Base-by-base conservation (phyloP, 2,113 vertebrate genomes). In the Canis aureus region DNA sequence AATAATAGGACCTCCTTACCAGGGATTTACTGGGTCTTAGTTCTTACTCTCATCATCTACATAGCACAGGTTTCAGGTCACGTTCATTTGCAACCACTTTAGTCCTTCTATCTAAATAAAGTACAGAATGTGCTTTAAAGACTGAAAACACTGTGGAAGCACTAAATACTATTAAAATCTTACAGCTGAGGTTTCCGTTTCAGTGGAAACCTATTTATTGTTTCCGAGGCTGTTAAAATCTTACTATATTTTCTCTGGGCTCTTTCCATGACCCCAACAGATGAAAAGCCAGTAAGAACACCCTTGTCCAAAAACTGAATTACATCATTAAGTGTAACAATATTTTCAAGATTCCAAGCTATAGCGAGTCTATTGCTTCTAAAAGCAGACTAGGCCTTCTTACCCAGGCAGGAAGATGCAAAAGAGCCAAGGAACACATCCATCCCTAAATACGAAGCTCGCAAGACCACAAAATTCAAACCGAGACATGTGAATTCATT, bases 221-320 rank as follows among this genome's bases (percentile, higher is more conserved):
- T 98, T 91, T 96, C 90, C 85, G 86, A 80, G 84, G 87, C 86
- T 97, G 85, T 96, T 94, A 96, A 96, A 92, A 90, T 90, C 94
- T 92, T 97, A 94, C 55, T 49, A 55, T 80, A 49, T 98, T 96
- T 97, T 94, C 84, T 79, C 57, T 67, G 81, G 78, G 62, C 66
- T 86, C 84, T 79, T 79, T 84, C 60, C 92, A 35, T 91, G 69
- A 91, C 66, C 96, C 84, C 84, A 88, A 23, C 59, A 82, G 95
- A 96, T 19, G 57, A 95, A 86, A 94, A 88, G 16, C 90, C 84
- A 74, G 87, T n/a, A n/a, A 92, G 89, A 91, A 97, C 25, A 55
- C 71, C 78, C 66, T 87, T 92, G 83, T 83, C 94, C 79, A 35
- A 71, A 97, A 95, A 51, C 69, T 35, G 57, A 92, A 76, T 96